These are phyloP conservation scores for Dipodomys stephensi DNA, from an alignment of 2,113 vertebrate genomes.

Conservation along the genomic window DNA sequence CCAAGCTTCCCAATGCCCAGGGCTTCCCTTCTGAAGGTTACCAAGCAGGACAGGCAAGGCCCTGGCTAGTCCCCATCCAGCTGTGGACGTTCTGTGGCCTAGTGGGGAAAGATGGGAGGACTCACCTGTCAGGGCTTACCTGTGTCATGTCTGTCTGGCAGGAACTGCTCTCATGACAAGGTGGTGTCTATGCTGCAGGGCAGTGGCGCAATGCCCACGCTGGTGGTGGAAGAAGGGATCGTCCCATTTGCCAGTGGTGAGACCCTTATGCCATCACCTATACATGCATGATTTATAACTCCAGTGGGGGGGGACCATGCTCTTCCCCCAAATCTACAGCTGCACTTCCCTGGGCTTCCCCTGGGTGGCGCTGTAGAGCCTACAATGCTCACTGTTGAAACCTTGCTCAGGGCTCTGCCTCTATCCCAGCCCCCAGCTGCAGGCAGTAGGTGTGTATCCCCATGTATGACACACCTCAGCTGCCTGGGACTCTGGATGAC, in stretches of 20 bases:
- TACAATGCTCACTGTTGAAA: neutral
- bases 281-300: neutral
- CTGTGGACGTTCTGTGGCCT: neutral
- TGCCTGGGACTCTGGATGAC: neutral
- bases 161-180: conserved; percentile 99
- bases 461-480: too few relatives aligned
- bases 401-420: neutral
- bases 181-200: conserved; percentile 99
- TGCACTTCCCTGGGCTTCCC: neutral
- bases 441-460: too few relatives aligned
- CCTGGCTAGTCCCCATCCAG: neutral
- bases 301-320: neutral
- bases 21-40: neutral
- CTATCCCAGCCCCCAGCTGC: neutral
- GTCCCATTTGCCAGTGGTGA: conserved; percentile 90
- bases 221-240: conserved; percentile 96
- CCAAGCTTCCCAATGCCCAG: neutral
- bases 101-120: neutral
- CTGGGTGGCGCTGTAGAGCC: neutral
- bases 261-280: conserved; percentile 5
- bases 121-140: conserved; percentile 38
- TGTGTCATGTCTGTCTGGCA: conserved; percentile 77
- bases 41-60: neutral
- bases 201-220: conserved; percentile 96
- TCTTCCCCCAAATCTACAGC: neutral